These are phyloP conservation scores for Lagodon rhomboides DNA, from an alignment of 2,797 vertebrate species.

Conservation along the genomic window DNA sequence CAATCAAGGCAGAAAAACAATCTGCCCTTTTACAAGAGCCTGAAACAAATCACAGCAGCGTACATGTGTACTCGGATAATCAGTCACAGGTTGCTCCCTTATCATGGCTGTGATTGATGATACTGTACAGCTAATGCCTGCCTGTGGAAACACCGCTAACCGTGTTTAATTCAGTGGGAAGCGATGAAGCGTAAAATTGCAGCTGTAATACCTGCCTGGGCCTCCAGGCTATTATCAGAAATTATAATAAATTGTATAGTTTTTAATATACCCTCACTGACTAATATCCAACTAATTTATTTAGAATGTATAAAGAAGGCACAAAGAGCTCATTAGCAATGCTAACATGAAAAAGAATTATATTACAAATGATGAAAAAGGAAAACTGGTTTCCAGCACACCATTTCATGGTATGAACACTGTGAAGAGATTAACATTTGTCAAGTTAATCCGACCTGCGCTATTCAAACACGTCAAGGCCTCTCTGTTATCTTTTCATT, in stretches of 20 bases:
- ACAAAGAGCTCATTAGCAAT: constrained; percentile 30
- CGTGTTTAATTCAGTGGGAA: constrained; percentile 46
- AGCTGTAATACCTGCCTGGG: constrained; percentile 19
- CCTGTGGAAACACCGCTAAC: constrained; percentile 50
- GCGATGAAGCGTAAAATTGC: constrained; percentile 19
- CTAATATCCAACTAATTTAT: constrained; percentile 41
- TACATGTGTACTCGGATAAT: constrained; percentile 31
- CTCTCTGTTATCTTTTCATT: not conserved
- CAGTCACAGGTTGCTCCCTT: constrained; percentile 36
- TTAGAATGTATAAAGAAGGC: constrained; percentile 35
- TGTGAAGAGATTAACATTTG: not conserved
- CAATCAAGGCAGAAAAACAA: constrained; percentile 34
- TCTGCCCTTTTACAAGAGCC: constrained; percentile 32
- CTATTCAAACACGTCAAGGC: not conserved
- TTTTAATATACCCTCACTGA: constrained; percentile 40
- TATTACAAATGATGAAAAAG: constrained; percentile 17
- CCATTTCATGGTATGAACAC: not conserved
- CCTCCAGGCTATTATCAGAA: constrained; percentile 27
- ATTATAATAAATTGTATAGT: constrained; percentile 31
- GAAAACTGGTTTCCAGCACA: not conserved
- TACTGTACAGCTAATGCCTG: constrained; percentile 29
- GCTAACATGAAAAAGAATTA: constrained; percentile 25
- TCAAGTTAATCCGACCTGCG: constrained; percentile 28
- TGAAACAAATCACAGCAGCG: constrained; percentile 47
- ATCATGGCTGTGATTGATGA: constrained; percentile 67